Evolutionary conservation across 2,797 vertebrate genomes (phyloP), one percentile per base, ranked within the genome.

Genomic region (Psittacula echo): DNA sequence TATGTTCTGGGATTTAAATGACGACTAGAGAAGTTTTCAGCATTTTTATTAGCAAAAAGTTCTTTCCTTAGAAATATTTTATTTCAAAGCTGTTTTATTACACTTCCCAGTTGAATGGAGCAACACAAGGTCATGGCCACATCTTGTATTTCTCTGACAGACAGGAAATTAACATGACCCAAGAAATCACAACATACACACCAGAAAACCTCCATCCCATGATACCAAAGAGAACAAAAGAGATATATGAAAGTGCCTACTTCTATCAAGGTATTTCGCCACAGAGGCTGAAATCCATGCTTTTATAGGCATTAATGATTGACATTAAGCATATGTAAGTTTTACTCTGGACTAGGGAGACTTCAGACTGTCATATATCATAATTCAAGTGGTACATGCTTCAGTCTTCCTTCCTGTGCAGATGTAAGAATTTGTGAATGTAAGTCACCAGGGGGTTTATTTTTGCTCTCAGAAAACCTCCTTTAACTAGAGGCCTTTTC

Each of bases 31-130:
- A 62, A 61, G 44, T 83, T 96, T 93, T 94, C 91, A 94, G 75
- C 68, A 84, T 94, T 94, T 92, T 95, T 96, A 77, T 72, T 92
- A 76, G 87, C 64, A 92, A 27, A 82, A 90, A 86, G 65, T 92
- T 82, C 65, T 41, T 93, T 95, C 82, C 53, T 90, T 41, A 48
- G 41, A 92, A 92, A 94, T 70, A 89, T 68, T 95, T 93, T 85
- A 95, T 96, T 94, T 96, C 78, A 93, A 91, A 92, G 73, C 47
- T 90, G 47, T 3, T 93, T 93, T 90, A 85, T 76, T 92, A 83
- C 70, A 92, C 67, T 85, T 91, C 87, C 72, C 85, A 87, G 76
- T 78, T 90, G 83, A 91, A 92, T 14, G 32, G 51, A 94, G 89
- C 56, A 95, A 84, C 0, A 0, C 50, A 56, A 79, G 94, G 87